Evolutionary conservation across 2,888 invertebrate genomes (phyloP), one percentile per base, ranked within the genome.

Genomic region (Ectemnius continuus): DNA sequence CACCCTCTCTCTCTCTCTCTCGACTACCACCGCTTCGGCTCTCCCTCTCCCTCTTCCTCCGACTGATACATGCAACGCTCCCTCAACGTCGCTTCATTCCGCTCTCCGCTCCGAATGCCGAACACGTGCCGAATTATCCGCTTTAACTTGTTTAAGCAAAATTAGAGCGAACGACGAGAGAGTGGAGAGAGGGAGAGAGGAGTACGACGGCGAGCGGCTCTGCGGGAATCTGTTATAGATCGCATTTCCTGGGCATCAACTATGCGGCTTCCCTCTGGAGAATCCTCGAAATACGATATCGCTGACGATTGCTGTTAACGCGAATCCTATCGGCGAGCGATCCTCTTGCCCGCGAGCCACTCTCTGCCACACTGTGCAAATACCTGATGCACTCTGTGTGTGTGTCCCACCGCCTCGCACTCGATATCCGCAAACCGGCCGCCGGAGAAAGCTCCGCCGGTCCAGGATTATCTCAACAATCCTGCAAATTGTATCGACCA

Each of bases 221-320:
- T 28, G 48, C 36, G 13, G 16, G 45, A 16, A 23, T 23, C 58
- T 36, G n/a, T 45, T 58, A 60, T 36, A 18, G 59, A 57, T 68
- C 60, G 56, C 11, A n/a, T 75, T 71, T 65, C 68, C 14, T 20
- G 6, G 56, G 14, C 46, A 61, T 36, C 47, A 20, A 59, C 47
- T 14, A 26, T 20, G 57, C 59, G 28, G 60, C 56, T 57, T 65
- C 36, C 69, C 59, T 46, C 23, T 5, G 16, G 66, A 66, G 45
- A 57, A 63, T 58, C 59, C 56, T 69, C 59, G 69, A 67, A 66
- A 72, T 28, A 20, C 62, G 72, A 74, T 74, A 76, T 52, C 70
- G 46, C 63, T 72, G 70, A 70, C 62, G 69, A 76, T 74, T 62
- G 64, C 45, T 58, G 61, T 59, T 64, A 36, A 59, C 67, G 23